A percentile compares a stretch with the other conserved stretches of the same genome.
phyloP scores from a whole-genome alignment of 2,113 vertebrate species.

The Pristiophorus japonicus region DNA sequence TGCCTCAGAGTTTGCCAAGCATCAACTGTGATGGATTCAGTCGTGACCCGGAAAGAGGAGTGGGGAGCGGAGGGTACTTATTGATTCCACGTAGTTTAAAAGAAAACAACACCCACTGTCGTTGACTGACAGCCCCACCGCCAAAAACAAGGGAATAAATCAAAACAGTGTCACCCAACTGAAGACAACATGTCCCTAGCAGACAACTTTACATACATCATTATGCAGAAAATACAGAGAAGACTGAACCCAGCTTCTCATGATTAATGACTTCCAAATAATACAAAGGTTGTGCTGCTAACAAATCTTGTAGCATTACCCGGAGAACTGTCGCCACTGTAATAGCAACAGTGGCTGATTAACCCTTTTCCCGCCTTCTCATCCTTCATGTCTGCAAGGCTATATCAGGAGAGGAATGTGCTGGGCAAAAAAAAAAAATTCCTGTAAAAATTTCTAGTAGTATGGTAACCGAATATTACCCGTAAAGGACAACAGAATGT shows the following conservation, averaged over 20 bases:
- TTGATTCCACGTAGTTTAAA: slow-evolving; percentile 26
- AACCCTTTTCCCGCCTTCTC: neutral
- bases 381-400: neutral
- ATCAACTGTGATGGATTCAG: neutral
- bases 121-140: neutral
- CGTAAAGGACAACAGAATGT: neutral
- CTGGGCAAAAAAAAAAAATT: neutral
- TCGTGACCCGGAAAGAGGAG: neutral
- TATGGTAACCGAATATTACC: neutral
- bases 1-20: neutral
- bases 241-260: neutral
- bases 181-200: slow-evolving; percentile 5
- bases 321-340: neutral
- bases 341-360: neutral
- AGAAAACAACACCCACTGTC: neutral
- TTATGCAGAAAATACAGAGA: slow-evolving; percentile 26
- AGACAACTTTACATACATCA: slow-evolving; percentile 32
- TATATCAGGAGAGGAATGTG: neutral
- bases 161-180: slow-evolving; percentile 10
- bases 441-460: neutral
- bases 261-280: slow-evolving; percentile 23
- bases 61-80: neutral
- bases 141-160: slow-evolving; percentile 27
- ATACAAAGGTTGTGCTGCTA: neutral
- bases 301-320: slow-evolving; percentile 28